A percentile compares a stretch with the other conserved stretches of the same genome.
Evolutionary conservation across 2,113 vertebrate genomes (phyloP).

Genomic region (Hemibagrus wyckioides): DNA sequence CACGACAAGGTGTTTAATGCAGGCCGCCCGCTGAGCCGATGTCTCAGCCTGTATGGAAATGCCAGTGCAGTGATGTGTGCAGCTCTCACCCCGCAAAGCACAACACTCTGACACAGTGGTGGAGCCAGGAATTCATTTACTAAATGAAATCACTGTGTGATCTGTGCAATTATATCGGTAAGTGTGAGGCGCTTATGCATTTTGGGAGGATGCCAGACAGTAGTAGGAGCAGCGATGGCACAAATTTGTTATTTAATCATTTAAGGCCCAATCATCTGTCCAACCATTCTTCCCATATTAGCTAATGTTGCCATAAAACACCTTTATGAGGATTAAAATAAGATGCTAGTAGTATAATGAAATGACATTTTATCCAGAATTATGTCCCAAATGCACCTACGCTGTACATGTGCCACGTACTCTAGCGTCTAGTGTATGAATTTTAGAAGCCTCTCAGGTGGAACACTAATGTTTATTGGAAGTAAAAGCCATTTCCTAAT

Average conservation of each 20-base stretch:
- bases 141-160: constrained; percentile 3
- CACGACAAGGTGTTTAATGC: constrained; percentile 26
- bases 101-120: constrained; percentile 7
- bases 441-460: too few species aligned
- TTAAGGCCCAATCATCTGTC: neutral
- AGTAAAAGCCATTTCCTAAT: too few species aligned
- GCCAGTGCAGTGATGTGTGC: constrained; percentile 11
- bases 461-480: too few species aligned
- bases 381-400: too few species aligned
- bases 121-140: neutral
- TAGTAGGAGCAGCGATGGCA: neutral
- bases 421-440: too few species aligned
- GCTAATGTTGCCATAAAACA: neutral
- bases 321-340: neutral
- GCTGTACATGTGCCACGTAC: too few species aligned
- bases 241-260: neutral
- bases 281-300: neutral
- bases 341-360: too few species aligned
- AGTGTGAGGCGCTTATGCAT: neutral
- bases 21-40: neutral
- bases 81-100: neutral
- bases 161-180: neutral
- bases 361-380: neutral
- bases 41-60: constrained; percentile 32
- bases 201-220: neutral